Evolutionary conservation across 2,113 vertebrate genomes (phyloP).

Genomic region (Pelobates fuscus): DNA sequence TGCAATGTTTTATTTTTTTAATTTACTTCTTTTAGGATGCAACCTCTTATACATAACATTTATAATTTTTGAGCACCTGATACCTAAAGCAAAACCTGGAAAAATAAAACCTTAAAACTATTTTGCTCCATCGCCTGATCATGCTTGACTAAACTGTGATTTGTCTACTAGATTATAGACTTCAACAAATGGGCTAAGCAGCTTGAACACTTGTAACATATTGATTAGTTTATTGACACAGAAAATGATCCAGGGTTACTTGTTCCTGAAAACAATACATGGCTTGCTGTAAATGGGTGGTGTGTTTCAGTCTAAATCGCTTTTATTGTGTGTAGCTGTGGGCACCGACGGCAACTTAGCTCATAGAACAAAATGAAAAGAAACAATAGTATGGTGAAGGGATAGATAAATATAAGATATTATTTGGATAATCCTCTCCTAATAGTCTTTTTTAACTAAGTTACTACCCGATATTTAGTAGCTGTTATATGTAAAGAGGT

Average conservation of each 20-base stretch:
- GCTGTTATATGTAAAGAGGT: too few relatives aligned
- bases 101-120: constrained; percentile 33
- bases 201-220: constrained; percentile 50
- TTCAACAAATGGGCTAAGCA: constrained; percentile 49
- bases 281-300: constrained; percentile 35
- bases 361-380: constrained; percentile 6
- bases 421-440: too few relatives aligned
- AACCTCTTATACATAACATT: too few relatives aligned
- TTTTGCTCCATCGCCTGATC: constrained; percentile 46
- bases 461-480: too few relatives aligned
- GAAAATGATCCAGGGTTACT: constrained; percentile 50
- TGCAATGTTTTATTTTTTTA: too few relatives aligned
- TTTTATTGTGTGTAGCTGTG: constrained; percentile 12
- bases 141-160: constrained; percentile 51
- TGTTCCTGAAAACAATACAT: constrained; percentile 50
- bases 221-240: constrained; percentile 51
- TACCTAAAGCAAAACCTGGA: constrained; percentile 10
- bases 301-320: constrained; percentile 45
- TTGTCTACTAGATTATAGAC: constrained; percentile 52
- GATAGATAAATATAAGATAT: too few relatives aligned
- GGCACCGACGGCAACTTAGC: constrained; percentile 17
- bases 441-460: too few relatives aligned
- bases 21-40: too few relatives aligned
- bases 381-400: too few relatives aligned
- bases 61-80: too few relatives aligned